These are phyloP conservation scores for Chaetura pelagica DNA, from an alignment of 2,113 vertebrate species.

Conservation along the genomic window DNA sequence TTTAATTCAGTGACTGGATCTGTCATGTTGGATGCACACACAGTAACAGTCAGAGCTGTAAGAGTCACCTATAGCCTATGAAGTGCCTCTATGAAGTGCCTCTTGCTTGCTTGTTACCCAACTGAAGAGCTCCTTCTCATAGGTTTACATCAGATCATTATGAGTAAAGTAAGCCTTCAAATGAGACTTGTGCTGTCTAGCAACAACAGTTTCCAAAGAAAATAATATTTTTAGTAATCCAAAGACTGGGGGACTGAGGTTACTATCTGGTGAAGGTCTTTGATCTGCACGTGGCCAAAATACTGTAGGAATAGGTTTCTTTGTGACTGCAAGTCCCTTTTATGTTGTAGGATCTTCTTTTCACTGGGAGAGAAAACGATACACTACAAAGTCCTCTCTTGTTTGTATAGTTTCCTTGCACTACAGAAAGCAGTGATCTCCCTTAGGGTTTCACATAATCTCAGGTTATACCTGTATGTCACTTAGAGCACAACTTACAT, in stretches of 20 bases:
- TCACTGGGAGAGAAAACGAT: background rate
- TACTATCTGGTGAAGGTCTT: background rate
- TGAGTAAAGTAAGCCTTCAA: background rate
- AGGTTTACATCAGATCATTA: background rate
- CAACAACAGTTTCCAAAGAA: background rate
- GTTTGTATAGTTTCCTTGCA: background rate
- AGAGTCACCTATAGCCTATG: background rate
- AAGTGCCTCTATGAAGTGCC: background rate
- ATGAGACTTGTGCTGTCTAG: background rate
- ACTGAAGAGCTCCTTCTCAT: background rate
- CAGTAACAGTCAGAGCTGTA: background rate
- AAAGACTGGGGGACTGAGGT: background rate
- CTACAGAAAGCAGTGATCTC: background rate
- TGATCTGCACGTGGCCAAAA: fast-evolving
- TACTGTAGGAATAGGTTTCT: background rate
- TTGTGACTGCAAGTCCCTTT: background rate
- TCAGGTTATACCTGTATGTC: background rate
- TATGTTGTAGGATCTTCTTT: background rate
- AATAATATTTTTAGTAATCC: background rate
- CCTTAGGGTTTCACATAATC: background rate
- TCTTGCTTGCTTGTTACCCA: background rate
- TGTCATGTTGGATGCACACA: background rate
- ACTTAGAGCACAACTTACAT: background rate
- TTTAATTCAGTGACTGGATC: background rate
- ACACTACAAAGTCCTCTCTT: background rate